Base-by-base conservation (phyloP, 2,888 invertebrate species). In the Drosophila kambysellisi region DNA sequence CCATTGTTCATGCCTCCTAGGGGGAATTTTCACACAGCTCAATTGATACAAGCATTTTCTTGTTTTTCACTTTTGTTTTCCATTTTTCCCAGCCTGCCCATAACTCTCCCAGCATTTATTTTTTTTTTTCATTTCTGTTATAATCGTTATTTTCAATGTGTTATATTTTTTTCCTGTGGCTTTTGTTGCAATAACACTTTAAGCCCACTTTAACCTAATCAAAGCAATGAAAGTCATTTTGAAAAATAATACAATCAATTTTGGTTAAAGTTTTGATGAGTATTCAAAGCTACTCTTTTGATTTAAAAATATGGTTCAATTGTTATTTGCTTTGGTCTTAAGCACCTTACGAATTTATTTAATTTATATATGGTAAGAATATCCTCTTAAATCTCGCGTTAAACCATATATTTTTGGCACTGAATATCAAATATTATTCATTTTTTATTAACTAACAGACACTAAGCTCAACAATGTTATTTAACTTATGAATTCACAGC, bases 1-100 rank as follows among this genome's bases (percentile, higher is more conserved):
- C 71, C 71, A 68, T 72, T 70, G 74, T 70, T 69, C 75, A 57
- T 65, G 67, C 54, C 48, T 75, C 60, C 72, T 46, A 39, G 32
- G 60, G 33, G 51, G 50, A 64, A 58, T 48, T 25, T 41, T 29
- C 39, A 4, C 39, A 33, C 61, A 41, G 20, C 51, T 33, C 46
- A 46, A 43, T 43, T n/a, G 33, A 20, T 52, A 37, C 43, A n/a
- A 33, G 46, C 15, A 29, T 66, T 71, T 74, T 65, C 59, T 62
- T 69, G 63, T 69, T 68, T 62, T 61, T 58, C 54, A 67, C 48
- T 70, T 69, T 70, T 68, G 11, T 57, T 69, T 52, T 67, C 17
- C 15, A n/a, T 59, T 52, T 43, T 65, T 5, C 29, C 25, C 59
- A 53, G 65, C 48, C 63, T 29, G 54, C 15, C 52, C 70, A 74